Conservation (phyloP, 2,888 invertebrate genomes). For the Mesorhabditis belari region DNA sequence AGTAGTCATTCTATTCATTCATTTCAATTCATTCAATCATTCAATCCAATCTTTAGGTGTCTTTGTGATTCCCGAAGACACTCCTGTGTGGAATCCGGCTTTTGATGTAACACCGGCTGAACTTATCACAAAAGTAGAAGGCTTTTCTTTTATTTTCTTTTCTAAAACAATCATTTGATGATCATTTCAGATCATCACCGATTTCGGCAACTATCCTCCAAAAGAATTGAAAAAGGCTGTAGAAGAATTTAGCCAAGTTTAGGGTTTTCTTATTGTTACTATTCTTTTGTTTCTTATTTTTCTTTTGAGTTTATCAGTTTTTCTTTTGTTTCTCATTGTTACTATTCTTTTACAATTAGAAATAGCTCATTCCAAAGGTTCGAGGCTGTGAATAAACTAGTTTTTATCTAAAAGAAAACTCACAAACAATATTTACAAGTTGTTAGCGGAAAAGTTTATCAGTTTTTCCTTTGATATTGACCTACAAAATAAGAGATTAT, state of each 20-base stretch:
- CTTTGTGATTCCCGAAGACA: slow-evolving; percentile 62
- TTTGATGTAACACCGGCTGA: slow-evolving; percentile 93
- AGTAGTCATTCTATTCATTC: background rate
- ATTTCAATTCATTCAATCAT: background rate
- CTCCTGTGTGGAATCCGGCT: slow-evolving; percentile 93
- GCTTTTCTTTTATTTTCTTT: too few species aligned
- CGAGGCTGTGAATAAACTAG: too few species aligned
- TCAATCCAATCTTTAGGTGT: slow-evolving; percentile 15
- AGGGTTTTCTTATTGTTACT: background rate
- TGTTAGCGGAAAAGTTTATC: too few species aligned
- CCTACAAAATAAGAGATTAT: too few species aligned
- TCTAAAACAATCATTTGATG: background rate
- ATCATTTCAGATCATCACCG: slow-evolving; percentile 18
- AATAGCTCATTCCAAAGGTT: too few species aligned
- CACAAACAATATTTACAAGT: too few species aligned
- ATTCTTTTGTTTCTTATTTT: background rate
- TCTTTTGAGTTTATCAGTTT: too few species aligned
- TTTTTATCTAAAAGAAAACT: too few species aligned
- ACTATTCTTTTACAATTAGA: too few species aligned
- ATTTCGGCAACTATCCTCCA: slow-evolving; percentile 29
- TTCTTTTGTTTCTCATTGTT: too few species aligned
- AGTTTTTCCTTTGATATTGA: too few species aligned
- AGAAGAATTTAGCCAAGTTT: background rate
- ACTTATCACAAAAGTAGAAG: slow-evolving; percentile 64
- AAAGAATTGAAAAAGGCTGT: slow-evolving; percentile 5